Base-by-base conservation (phyloP, 2,888 invertebrate species). In the Callinectes sapidus region DNA sequence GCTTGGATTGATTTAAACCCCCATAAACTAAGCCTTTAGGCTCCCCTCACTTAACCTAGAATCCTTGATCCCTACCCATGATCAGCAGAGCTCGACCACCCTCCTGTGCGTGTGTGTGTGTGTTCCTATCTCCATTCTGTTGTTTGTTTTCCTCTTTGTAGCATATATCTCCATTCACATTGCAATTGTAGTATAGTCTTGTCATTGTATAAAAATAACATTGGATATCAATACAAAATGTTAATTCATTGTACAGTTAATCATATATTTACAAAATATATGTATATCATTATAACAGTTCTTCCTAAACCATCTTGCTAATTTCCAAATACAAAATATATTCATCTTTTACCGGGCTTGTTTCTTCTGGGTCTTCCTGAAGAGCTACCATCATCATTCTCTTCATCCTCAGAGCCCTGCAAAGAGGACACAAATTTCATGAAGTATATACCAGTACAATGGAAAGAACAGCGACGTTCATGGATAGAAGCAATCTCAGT, bases 331-430 rank as follows among this genome's bases (percentile, higher is more conserved):
- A 61, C 13, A 23, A 28, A 28, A n/a, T 28, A 71, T 28, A 28
- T 28, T 81, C 81, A 81, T 35, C 81, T 81, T 18, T 81, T 81
- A 16, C 35, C 81, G 0, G 81, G 81, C 10, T 81, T 81, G 14
- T 81, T 81, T 35, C 81, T 81, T n/a, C 81, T 81, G 14, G 81
- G 81, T 35, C 81, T 81, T n/a, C n/a, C n/a, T 13, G 71, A 77
- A 32, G 71, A 77, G 81, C 32, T 35, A 16, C 81, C 14, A 1
- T 35, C 81, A 13, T 16, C 16, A 35, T 81, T 6, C 32, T 81
- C 81, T 16, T 35, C 35, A 13, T 81, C 81, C 18, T 81, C 81
- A 13, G 81, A 32, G 35, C 81, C 81, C 81, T 81, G 81, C 18
- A 32, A 71, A 2, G 23, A 23, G 10, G 48, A 48, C 48, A 48